phyloP scores from a whole-genome alignment of 2,113 vertebrate species.

The Gavialis gangeticus region DNA sequence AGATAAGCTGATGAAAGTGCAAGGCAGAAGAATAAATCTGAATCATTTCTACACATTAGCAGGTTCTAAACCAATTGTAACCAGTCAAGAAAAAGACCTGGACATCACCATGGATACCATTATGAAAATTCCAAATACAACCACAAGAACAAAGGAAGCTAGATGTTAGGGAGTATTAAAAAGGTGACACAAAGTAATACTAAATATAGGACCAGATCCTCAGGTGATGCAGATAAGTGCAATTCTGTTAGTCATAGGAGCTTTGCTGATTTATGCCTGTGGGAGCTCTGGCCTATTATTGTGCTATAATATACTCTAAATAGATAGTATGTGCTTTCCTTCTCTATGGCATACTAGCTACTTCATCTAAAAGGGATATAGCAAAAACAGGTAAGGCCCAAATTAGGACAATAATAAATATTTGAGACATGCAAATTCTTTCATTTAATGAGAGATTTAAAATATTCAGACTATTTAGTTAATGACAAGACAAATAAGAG shows the following conservation, averaged over 20 bases:
- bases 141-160: conserved; percentile 15
- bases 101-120: neutral
- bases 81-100: neutral
- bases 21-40: neutral
- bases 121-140: conserved; percentile 24
- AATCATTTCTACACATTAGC: neutral
- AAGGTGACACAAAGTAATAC: neutral
- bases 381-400: neutral
- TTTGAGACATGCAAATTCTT: neutral
- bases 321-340: neutral
- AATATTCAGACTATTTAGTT: neutral
- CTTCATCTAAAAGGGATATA: neutral
- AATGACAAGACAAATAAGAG: neutral
- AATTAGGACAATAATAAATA: neutral
- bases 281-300: neutral
- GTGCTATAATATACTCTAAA: neutral
- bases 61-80: neutral
- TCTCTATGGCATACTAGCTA: neutral
- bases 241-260: neutral
- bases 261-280: neutral
- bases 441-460: neutral
- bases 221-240: neutral
- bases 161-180: conserved; percentile 2
- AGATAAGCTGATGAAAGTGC: conserved; percentile 41
- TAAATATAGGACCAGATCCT: neutral